These are phyloP conservation scores for Papilio protenor DNA, from an alignment of 2,888 invertebrate genomes.

Conservation along the genomic window DNA sequence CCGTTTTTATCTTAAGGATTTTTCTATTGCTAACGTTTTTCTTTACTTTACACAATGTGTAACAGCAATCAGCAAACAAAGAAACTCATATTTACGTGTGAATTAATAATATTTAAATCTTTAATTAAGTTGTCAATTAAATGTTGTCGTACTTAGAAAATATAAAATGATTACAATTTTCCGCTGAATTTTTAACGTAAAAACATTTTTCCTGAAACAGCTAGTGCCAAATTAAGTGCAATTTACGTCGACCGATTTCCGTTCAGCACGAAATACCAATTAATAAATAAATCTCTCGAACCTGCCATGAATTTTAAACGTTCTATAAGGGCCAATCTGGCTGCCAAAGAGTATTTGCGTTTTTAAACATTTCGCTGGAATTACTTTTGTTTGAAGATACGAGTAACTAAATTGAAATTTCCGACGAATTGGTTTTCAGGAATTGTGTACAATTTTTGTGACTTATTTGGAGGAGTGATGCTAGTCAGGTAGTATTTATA, in stretches of 20 bases:
- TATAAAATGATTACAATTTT: not conserved
- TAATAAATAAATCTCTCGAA: constrained; percentile 80
- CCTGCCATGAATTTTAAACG: constrained; percentile 78
- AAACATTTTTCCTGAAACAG: constrained; percentile 11
- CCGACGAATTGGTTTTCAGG: not conserved
- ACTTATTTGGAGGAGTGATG: not conserved
- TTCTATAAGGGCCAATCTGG: constrained; percentile 63
- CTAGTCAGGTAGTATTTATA: not conserved
- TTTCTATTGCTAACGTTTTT: not conserved
- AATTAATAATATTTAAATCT: not conserved
- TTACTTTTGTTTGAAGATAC: constrained; percentile 6
- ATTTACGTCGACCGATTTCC: constrained; percentile 74
- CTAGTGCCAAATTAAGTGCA: constrained; percentile 45
- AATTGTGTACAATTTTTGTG: not conserved
- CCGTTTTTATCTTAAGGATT: too few species aligned
- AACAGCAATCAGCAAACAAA: not conserved
- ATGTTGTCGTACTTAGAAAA: not conserved
- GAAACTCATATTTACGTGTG: not conserved
- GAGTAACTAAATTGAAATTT: not conserved
- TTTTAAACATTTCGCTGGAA: not conserved
- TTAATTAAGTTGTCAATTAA: not conserved
- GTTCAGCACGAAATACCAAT: constrained; percentile 74
- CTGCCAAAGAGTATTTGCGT: constrained; percentile 12
- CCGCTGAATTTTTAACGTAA: not conserved
- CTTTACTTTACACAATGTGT: too few species aligned